phyloP scores from a whole-genome alignment of 2,797 vertebrate genomes.

The Acipenser oxyrinchus region DNA sequence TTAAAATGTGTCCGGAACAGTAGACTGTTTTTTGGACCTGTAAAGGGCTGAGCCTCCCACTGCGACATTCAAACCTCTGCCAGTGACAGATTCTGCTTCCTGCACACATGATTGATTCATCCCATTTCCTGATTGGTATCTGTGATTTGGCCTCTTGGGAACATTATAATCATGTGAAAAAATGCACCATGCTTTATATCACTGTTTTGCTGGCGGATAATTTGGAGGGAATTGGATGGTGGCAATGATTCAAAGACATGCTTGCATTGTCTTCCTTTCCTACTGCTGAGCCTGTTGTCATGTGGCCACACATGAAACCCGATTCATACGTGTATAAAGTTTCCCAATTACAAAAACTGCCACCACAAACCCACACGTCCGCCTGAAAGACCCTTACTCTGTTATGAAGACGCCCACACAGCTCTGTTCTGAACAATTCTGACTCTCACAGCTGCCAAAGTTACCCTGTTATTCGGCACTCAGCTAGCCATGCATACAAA shows the following conservation, averaged over 20 bases:
- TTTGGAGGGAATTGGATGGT: neutral
- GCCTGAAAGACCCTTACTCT: conserved; percentile 60
- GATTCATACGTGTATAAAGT: conserved; percentile 11
- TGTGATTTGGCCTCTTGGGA: neutral
- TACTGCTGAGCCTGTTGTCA: neutral
- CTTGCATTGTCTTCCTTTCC: neutral
- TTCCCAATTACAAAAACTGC: conserved; percentile 52
- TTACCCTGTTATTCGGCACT: conserved; percentile 27
- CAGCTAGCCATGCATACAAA: conserved; percentile 13
- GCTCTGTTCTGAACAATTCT: conserved; percentile 22
- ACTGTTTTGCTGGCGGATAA: neutral
- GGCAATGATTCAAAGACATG: neutral
- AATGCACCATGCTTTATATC: neutral
- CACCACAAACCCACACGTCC: conserved; percentile 58
- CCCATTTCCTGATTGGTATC: neutral
- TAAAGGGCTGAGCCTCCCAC: too few species aligned
- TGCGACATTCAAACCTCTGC: neutral
- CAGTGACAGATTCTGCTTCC: neutral
- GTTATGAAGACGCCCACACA: conserved; percentile 53
- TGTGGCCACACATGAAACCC: neutral
- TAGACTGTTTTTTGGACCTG: too few species aligned
- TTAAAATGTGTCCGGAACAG: too few species aligned
- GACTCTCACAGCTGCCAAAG: conserved; percentile 15
- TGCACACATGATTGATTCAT: neutral
- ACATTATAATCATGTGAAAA: too few species aligned